Evolutionary conservation across 35 echinoderm and acorn worm species (phyloP), one percentile per base, ranked within the genome.

Genomic region (Holothuria glaberrima): DNA sequence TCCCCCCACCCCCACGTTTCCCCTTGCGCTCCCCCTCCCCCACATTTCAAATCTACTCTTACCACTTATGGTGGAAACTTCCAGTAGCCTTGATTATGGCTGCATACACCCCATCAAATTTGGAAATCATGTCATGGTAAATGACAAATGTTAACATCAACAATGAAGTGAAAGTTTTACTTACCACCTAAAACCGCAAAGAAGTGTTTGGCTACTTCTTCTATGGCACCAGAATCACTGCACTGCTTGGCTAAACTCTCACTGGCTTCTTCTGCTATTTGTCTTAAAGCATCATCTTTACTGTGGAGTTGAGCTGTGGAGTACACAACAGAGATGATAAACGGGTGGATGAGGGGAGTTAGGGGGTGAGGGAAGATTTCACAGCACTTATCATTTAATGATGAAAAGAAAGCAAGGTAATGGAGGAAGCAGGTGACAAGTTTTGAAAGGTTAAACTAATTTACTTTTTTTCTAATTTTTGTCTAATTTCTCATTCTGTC

Each of bases 181-280:
- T 44, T 90, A 98, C 96, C 96, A 88, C 88, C 86, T 24, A 98
- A 73, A 27, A 98, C 93, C 48, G 80, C 72, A 83, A 98, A 94
- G 90, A 94, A 94, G 36, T 86, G 92, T 75, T 90, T 90, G 17
- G 83, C 80, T 31, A 98, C 54, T 26, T 90, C 70, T 88, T 98
- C 92, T 27, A 98, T 46, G 0, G 96, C 96, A 48, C 67, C 88
- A 4, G 92, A 87, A 71, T 98, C 96, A 84, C 96, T 98, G 60
- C 96, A 98, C 90, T 97, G 92, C 30, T 71, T 73, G 29, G 96
- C 93, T 24, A 94, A 80, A 65, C 89, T 94, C 24, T 90, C 22
- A 38, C 50, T 85, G 24, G 92, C 93, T 50, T 72, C 22, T 13
- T 82, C 81, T 19, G 96, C 90, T 30, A 92, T 87, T 0, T 63